phyloP scores from a whole-genome alignment of 2,113 vertebrate species.

The Psilopsiagon aymara region DNA sequence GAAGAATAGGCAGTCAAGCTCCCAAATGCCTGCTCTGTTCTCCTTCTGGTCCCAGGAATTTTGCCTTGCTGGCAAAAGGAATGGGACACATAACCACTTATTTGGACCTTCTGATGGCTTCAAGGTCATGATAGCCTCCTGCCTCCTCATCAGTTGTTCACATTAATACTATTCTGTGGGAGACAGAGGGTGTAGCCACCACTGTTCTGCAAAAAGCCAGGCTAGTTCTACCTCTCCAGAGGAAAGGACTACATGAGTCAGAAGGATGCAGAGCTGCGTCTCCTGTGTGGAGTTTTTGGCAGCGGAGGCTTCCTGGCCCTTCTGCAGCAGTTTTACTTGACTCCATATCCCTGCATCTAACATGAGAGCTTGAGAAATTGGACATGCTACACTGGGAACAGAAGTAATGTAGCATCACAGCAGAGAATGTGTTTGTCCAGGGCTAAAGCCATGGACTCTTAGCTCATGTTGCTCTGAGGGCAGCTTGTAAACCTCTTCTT shows the following conservation, averaged over 20 bases:
- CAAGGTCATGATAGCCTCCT: neutral
- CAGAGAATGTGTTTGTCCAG: neutral
- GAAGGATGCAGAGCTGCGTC: neutral
- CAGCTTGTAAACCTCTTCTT: neutral
- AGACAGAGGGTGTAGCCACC: neutral
- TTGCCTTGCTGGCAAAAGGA: neutral
- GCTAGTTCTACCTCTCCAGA: neutral
- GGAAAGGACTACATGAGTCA: neutral
- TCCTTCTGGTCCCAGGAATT: neutral
- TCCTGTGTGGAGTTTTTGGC: fast-evolving
- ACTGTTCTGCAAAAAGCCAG: neutral
- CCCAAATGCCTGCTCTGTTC: neutral
- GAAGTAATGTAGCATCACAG: neutral
- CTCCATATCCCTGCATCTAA: neutral
- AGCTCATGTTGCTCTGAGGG: neutral
- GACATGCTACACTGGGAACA: neutral
- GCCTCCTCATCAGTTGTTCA: neutral
- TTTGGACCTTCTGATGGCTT: neutral
- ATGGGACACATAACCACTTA: neutral
- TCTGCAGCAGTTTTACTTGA: neutral
- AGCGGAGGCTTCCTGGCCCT: neutral
- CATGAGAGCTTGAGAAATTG: neutral
- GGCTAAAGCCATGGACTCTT: neutral
- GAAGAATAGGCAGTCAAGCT: neutral
- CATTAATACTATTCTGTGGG: neutral